phyloP scores from a whole-genome alignment of 2,888 invertebrate species.

The Sarcophaga carnaria region DNA sequence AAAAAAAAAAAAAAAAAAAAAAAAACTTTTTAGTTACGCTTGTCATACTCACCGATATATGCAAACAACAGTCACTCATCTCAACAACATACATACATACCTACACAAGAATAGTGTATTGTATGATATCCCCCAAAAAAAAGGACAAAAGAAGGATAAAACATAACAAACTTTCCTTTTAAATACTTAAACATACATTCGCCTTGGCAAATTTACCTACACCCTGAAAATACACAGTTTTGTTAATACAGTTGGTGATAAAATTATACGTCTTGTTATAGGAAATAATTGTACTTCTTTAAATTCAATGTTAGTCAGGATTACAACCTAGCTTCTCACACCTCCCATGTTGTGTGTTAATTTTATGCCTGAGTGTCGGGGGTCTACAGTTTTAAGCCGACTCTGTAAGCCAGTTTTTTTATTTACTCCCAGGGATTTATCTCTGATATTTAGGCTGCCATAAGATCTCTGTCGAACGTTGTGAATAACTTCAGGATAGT shows the following conservation, averaged over 20 bases:
- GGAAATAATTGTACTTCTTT: no score
- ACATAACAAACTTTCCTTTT: background rate
- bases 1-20: background rate
- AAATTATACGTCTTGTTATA: background rate
- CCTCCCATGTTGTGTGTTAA: no score
- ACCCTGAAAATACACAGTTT: background rate
- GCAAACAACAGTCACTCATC: background rate
- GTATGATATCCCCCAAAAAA: background rate
- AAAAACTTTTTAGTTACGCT: constrained; percentile 7
- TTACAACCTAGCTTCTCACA: no score
- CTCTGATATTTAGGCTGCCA: no score
- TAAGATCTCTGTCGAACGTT: no score
- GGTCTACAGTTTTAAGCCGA: no score
- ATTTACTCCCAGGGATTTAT: no score
- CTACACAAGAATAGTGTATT: background rate
- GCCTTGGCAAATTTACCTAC: background rate
- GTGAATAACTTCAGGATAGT: no score
- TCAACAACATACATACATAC: background rate
- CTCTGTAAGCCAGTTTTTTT: no score
- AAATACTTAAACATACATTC: constrained; percentile 6
- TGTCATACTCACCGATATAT: constrained; percentile 6
- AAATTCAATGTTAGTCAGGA: no score
- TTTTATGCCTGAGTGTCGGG: no score
- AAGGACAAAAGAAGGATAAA: background rate
- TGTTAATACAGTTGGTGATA: background rate